Evolutionary conservation across 2,888 invertebrate genomes (phyloP), one percentile per base, ranked within the genome.

Genomic region (Macrophya alboannulata): DNA sequence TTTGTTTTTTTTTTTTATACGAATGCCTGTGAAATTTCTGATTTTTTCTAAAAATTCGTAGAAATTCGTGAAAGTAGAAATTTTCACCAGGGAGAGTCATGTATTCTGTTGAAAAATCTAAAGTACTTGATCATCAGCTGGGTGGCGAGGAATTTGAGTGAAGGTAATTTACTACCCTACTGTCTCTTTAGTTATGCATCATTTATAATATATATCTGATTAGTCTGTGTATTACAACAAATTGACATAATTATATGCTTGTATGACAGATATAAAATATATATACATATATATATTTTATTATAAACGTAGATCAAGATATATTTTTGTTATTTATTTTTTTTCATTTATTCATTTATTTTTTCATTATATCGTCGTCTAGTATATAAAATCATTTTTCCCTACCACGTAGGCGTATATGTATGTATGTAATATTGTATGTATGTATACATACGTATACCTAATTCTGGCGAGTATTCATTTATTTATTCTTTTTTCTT

Each of bases 331-430:
- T 45, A 74, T 21, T 8, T 40, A 51, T 31, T 55, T 31, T 8
- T 51, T 17, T 31, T 31, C 31, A 55, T 77, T 4, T 74, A 45
- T 25, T 21, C 21, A 45, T 21, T 8, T 40, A 51, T 31, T 37
- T 31, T 8, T 51, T 17, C 12, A 55, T 51, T 37, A 77, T 62
- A 81, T 81, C 40, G 15, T 62, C 2, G 81, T 88, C 87, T 88
- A 86, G 88, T 85, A 88, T 91, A 92, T 87, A 92, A 91, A 90
- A 90, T 90, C 86, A 88, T 62, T 62, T 55, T 17, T 86, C 84
- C 86, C 83, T 87, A 88, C 79, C 88, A 86, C 79, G 77, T 86
- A 87, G 40, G 87, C 40, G 9, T 62, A 21, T 25, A 72, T 43
- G 17, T 43, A 37, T 59, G 15, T n/a, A n/a, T n/a, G n/a, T n/a